phyloP scores from a whole-genome alignment of 2,888 invertebrate species.

The Mythimna vitellina region DNA sequence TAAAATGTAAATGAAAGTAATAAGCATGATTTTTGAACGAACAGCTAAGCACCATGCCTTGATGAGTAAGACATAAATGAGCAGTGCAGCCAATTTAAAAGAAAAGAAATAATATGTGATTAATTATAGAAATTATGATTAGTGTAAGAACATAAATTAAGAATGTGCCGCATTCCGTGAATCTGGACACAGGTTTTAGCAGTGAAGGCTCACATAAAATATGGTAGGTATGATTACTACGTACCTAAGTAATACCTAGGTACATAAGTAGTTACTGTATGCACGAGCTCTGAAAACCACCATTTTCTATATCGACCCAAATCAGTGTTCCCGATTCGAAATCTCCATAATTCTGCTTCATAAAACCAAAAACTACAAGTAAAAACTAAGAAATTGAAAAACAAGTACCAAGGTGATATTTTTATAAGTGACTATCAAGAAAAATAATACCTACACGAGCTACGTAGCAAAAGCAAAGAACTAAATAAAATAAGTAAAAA shows the following conservation, averaged over 20 bases:
- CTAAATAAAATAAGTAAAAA: slow-evolving; percentile 41
- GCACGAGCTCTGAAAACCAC: not conserved
- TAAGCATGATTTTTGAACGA: slow-evolving; percentile 33
- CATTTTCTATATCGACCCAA: not conserved
- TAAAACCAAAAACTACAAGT: slow-evolving; percentile 1
- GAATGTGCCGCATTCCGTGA: not conserved
- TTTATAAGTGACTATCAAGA: not conserved
- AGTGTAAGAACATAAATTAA: slow-evolving; percentile 10
- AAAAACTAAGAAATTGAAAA: not conserved
- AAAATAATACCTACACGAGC: not conserved
- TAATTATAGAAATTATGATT: not conserved
- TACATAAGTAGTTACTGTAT: not conserved
- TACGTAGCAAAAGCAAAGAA: not conserved
- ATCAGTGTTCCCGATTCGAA: not conserved
- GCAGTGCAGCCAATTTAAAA: slow-evolving; percentile 26
- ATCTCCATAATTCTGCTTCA: not conserved
- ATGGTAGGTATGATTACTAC: not conserved
- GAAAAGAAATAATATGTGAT: not conserved
- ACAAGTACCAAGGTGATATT: not conserved
- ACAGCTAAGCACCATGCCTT: not conserved
- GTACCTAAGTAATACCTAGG: no score
- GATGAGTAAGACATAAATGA: slow-evolving; percentile 13
- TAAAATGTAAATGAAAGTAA: slow-evolving; percentile 56
- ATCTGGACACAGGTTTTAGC: not conserved
- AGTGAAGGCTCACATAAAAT: not conserved